These are phyloP conservation scores for Epinephelus cyanopodus DNA, from an alignment of 2,113 vertebrate species.

Conservation along the genomic window DNA sequence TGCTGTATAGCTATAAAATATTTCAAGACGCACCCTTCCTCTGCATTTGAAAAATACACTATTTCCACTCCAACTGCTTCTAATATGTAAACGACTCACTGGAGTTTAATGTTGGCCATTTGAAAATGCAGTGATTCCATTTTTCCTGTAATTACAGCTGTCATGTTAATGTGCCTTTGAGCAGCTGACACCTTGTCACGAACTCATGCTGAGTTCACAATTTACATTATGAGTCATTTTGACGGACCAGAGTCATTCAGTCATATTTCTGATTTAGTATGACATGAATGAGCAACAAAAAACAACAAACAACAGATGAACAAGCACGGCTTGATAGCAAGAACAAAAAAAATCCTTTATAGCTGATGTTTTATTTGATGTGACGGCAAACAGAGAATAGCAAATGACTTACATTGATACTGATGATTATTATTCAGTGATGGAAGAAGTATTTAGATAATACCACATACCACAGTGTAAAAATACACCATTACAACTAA, in stretches of 20 bases:
- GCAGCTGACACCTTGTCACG: constrained; percentile 72
- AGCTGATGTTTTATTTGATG: constrained; percentile 18
- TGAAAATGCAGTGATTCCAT: constrained; percentile 37
- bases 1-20: constrained; percentile 41
- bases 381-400: constrained; percentile 5
- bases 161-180: constrained; percentile 63
- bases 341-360: constrained; percentile 28
- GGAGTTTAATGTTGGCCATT: constrained; percentile 34
- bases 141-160: constrained; percentile 62
- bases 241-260: constrained; percentile 71
- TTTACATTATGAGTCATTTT: constrained; percentile 71
- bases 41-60: constrained; percentile 2
- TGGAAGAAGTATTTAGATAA: background rate
- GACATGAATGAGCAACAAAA: constrained; percentile 48
- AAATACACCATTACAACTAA: background rate
- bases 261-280: constrained; percentile 70
- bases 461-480: background rate
- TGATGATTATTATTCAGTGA: constrained; percentile 1
- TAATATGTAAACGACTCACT: constrained; percentile 19
- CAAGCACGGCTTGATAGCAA: constrained; percentile 8
- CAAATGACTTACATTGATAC: background rate
- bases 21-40: constrained; percentile 17
- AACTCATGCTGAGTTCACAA: constrained; percentile 69
- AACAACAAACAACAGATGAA: constrained; percentile 61
- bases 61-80: constrained; percentile 8